Conservation (phyloP, 2,888 invertebrate species). For the Argynnis bischoffii region DNA sequence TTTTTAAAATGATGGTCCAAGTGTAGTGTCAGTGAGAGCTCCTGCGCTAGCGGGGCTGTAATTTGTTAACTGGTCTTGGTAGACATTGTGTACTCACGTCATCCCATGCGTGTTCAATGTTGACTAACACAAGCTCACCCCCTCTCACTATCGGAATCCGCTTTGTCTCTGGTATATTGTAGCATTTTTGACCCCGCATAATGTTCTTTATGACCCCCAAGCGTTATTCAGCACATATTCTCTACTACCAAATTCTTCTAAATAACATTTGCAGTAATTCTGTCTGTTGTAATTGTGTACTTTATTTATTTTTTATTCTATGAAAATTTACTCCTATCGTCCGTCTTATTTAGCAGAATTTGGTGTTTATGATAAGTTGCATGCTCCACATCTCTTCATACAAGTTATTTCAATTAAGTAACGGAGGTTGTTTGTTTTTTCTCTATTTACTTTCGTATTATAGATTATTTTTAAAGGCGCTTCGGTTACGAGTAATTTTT, state of each 20-base stretch:
- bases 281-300: neutral
- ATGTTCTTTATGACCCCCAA: conserved; percentile 61
- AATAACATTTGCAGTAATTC: conserved; percentile 34
- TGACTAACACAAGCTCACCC: conserved; percentile 68
- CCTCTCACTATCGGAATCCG: conserved; percentile 42
- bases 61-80: conserved; percentile 67
- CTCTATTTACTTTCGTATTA: conserved; percentile 16
- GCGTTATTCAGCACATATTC: conserved; percentile 69
- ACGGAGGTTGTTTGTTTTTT: conserved; percentile 43
- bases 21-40: neutral
- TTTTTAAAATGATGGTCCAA: no score
- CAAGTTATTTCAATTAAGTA: conserved; percentile 54
- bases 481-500: conserved; percentile 25
- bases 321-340: neutral
- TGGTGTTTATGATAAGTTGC: conserved; percentile 58
- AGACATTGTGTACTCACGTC: conserved; percentile 70
- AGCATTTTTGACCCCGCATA: conserved; percentile 74
- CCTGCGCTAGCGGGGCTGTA: conserved; percentile 8
- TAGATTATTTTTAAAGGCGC: conserved; percentile 20
- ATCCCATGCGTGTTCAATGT: conserved; percentile 72
- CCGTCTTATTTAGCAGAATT: conserved; percentile 37
- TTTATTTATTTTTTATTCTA: neutral
- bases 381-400: conserved; percentile 64
- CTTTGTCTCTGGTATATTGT: conserved; percentile 73
- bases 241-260: conserved; percentile 47